Conservation (phyloP, 2,113 vertebrate genomes). For the Syngnathoides biaculeatus region DNA sequence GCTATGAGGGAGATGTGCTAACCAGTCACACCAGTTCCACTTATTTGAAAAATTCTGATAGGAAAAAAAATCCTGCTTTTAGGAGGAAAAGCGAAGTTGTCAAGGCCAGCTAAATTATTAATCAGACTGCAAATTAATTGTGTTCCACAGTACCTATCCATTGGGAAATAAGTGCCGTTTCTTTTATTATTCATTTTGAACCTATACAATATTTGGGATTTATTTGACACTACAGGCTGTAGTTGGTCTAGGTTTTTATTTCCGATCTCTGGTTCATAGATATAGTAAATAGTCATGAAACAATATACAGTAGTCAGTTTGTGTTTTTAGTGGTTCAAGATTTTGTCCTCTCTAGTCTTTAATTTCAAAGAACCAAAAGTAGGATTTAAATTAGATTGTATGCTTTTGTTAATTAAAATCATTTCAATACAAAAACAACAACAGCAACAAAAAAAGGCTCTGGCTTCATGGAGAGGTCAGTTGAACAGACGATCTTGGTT, state of each 20-base stretch:
- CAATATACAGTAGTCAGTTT: not conserved
- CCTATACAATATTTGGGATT: slow-evolving; percentile 44
- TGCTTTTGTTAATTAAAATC: not conserved
- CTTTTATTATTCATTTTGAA: slow-evolving; percentile 55
- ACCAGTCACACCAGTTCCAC: too few relatives aligned
- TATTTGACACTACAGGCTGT: slow-evolving; percentile 21
- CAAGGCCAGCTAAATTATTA: slow-evolving; percentile 69
- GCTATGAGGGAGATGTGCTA: too few relatives aligned
- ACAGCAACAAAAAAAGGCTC: not conserved
- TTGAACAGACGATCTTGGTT: slow-evolving; percentile 56
- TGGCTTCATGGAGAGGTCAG: slow-evolving; percentile 48
- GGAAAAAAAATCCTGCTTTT: slow-evolving; percentile 30
- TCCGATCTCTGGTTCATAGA: not conserved
- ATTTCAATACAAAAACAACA: not conserved
- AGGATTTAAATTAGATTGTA: not conserved
- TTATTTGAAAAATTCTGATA: not conserved
- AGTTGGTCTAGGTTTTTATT: slow-evolving; percentile 7
- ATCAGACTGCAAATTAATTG: slow-evolving; percentile 65
- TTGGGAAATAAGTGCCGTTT: slow-evolving; percentile 67
- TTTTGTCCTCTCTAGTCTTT: not conserved
- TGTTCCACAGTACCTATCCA: slow-evolving; percentile 53
- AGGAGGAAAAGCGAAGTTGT: slow-evolving; percentile 39
- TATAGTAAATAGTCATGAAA: not conserved
- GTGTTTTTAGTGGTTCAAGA: not conserved
- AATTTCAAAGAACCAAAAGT: not conserved